Base-by-base conservation (phyloP, 2,113 vertebrate species). In the Synchiropus splendidus region DNA sequence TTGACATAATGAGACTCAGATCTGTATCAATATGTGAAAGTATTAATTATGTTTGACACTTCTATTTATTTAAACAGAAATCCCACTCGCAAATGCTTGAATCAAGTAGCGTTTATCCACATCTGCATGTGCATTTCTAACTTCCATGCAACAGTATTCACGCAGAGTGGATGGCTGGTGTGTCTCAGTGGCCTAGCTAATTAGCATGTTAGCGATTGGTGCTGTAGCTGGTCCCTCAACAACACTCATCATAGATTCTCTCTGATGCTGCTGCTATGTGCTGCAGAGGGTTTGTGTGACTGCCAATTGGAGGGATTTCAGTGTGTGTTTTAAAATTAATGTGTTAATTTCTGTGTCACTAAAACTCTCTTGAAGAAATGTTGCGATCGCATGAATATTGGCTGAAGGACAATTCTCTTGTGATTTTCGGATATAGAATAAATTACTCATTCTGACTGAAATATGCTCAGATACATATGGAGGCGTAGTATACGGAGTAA, bases 131-230 rank as follows among this genome's bases (percentile, higher is more conserved):
- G 42, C 64, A 58, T 43, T 55, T 15, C 4, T 37, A 9, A 6
- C 16, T 39, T 12, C 11, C 18, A 12, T 67, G 68, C 64, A 61
- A 65, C 61, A 63, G 16, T 71, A n/a, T 71, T 80, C 58, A 42
- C 71, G 45, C 62, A 62, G 58, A 70, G 67, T 47, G 67, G 64
- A 70, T 77, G 63, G 65, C 70, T 75, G 71, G 61, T 74, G 50
- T 39, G 38, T 71, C 70, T 76, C 70, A 56, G 66, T 74, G 74
- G 68, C 61, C 50, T 71, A 70, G 72, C 74, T 80, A 80, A 83
- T 83, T 83, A 83, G 80, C 80, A 83, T 76, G 72, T 77, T 80
- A 78, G 75, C 58, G 75, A 74, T 75, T 59, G 71, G 70, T 56
- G 62, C 70, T 64, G 73, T 58, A 61, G 70, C 67, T 64, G 40